These are phyloP conservation scores for Chloroclystis v-ata DNA, from an alignment of 2,888 invertebrate species.

Conservation along the genomic window DNA sequence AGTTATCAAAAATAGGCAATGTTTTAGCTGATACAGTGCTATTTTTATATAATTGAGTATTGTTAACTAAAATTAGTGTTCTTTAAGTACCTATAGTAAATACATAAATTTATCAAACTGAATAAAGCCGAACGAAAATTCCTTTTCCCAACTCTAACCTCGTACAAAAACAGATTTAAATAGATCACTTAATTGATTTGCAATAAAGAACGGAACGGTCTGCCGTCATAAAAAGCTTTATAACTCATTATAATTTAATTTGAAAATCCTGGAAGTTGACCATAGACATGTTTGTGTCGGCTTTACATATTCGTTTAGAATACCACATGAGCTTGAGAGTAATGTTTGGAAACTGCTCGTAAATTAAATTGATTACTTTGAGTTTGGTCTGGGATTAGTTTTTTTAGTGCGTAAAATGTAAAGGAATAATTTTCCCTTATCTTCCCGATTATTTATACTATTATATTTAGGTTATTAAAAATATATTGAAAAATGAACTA, in stretches of 20 bases:
- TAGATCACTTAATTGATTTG: conserved; percentile 49
- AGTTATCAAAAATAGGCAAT: too few species aligned
- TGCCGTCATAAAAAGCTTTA: conserved; percentile 24
- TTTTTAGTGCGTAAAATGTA: too few species aligned
- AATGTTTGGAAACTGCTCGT: neutral
- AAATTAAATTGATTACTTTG: neutral
- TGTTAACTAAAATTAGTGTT: too few species aligned
- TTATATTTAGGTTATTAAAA: too few species aligned
- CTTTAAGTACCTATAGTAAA: too few species aligned
- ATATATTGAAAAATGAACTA: too few species aligned
- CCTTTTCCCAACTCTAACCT: conserved; percentile 2
- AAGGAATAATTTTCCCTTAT: too few species aligned
- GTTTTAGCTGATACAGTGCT: too few species aligned
- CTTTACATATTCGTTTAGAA: neutral
- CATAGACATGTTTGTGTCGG: conserved; percentile 12
- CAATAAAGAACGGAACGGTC: conserved; percentile 40
- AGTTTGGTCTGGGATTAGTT: too few species aligned
- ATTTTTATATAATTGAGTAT: too few species aligned
- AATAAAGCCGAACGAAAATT: conserved; percentile 11
- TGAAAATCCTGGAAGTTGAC: conserved; percentile 19
- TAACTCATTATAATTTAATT: conserved; percentile 24
- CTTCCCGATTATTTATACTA: too few species aligned
- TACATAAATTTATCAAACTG: too few species aligned
- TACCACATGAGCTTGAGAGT: neutral
- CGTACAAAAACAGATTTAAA: conserved; percentile 45